phyloP scores from a whole-genome alignment of 2,888 invertebrate species.

The Cataglyphis livida region DNA sequence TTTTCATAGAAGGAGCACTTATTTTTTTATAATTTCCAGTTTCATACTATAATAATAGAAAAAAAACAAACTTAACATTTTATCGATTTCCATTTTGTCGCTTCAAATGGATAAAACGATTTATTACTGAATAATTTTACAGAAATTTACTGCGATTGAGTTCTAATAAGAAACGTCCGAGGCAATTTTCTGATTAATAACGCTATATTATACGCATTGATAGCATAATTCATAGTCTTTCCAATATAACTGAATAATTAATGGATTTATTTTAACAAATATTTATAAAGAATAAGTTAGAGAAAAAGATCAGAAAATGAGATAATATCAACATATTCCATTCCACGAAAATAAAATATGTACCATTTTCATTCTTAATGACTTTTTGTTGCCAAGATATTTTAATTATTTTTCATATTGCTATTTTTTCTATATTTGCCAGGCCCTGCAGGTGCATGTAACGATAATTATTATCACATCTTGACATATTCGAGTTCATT shows the following conservation, averaged over 20 bases:
- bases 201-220: background rate
- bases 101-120: background rate
- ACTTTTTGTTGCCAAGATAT: slow-evolving; percentile 27
- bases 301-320: background rate
- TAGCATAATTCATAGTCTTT: background rate
- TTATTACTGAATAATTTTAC: background rate
- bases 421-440: slow-evolving; percentile 28
- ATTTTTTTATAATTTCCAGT: background rate
- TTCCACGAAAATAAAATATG: background rate
- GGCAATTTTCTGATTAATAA: background rate
- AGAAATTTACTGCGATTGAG: background rate
- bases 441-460: slow-evolving; percentile 55
- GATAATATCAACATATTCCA: background rate
- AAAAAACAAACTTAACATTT: background rate
- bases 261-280: background rate
- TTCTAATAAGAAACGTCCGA: background rate
- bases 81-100: background rate
- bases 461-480: slow-evolving; percentile 65
- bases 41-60: background rate
- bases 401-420: slow-evolving; percentile 55
- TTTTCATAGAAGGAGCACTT: slow-evolving; percentile 17
- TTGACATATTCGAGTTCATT: slow-evolving; percentile 55
- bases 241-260: background rate
- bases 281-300: background rate
- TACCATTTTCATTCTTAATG: slow-evolving; percentile 7